phyloP scores from a whole-genome alignment of 1,140 invertebrate genomes.

The Caerostris extrusa region DNA sequence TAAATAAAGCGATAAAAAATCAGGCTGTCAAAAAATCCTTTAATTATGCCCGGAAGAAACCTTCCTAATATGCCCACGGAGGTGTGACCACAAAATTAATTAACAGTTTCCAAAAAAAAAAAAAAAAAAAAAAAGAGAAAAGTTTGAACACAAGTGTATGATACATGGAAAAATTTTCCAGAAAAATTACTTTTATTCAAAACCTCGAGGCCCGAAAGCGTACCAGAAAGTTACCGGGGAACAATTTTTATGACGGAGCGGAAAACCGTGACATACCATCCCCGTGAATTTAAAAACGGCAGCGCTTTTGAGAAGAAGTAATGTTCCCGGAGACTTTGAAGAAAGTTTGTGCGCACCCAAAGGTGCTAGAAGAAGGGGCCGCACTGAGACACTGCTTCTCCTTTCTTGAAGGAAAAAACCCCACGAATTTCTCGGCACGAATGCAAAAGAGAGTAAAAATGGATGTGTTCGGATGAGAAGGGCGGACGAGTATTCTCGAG shows the following conservation, averaged over 20 bases:
- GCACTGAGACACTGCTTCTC: no score
- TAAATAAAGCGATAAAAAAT: neutral
- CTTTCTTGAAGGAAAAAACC: no score
- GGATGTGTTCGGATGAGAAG: no score
- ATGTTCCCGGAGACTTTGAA: neutral
- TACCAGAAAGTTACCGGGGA: neutral
- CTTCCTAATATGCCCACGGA: neutral
- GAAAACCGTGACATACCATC: neutral
- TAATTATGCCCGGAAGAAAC: neutral
- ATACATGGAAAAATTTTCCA: neutral
- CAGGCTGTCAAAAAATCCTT: neutral
- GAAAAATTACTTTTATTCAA: neutral
- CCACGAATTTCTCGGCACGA: no score
- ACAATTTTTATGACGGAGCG: neutral
- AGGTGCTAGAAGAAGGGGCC: neutral
- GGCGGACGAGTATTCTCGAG: no score
- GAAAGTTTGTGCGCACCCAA: neutral
- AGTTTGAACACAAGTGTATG: neutral
- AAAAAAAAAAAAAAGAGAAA: no score
- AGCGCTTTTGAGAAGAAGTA: neutral
- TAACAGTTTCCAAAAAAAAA: neutral
- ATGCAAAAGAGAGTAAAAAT: no score
- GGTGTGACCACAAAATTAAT: neutral
- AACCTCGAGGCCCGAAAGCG: neutral
- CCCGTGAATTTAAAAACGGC: neutral